Percentiles rank a stretch among this genome's conserved stretches.
Conservation (phyloP, 2,113 vertebrate genomes). For the Terrapene triunguis region DNA sequence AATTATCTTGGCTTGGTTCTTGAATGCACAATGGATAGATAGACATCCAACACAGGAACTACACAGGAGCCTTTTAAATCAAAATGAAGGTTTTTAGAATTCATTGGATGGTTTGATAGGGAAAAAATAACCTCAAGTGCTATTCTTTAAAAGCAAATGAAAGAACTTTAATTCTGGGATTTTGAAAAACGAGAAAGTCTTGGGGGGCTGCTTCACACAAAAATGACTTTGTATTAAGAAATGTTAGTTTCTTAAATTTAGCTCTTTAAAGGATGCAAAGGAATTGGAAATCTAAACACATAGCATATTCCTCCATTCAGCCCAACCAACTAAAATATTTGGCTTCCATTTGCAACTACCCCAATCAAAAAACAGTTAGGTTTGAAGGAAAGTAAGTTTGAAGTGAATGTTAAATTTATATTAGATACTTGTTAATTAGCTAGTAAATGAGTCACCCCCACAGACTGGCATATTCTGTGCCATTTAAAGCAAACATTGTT, state of each 20-base stretch:
- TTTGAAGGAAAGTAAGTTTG: constrained; percentile 52
- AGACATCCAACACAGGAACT: constrained; percentile 1
- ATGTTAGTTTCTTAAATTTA: constrained; percentile 20
- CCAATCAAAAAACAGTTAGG: constrained; percentile 63
- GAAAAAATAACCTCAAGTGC: not conserved
- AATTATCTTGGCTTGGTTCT: not conserved
- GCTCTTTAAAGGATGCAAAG: constrained; percentile 64
- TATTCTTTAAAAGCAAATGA: not conserved
- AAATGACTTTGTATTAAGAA: constrained; percentile 47
- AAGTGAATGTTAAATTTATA: constrained; percentile 68
- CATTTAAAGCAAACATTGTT: constrained; percentile 45
- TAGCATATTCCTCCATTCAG: constrained; percentile 51
- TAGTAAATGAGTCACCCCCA: constrained; percentile 52
- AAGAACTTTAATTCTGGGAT: not conserved
- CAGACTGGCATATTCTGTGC: not conserved
- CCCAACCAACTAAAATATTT: constrained; percentile 70
- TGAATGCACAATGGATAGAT: not conserved
- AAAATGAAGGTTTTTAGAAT: not conserved
- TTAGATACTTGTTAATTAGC: constrained; percentile 67
- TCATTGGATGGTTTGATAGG: not conserved
- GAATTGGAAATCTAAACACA: constrained; percentile 67
- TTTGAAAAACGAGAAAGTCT: not conserved
- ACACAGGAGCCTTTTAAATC: not conserved
- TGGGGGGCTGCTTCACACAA: not conserved
- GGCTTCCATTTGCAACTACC: constrained; percentile 68